These are phyloP conservation scores for Halcyon badia DNA, from an alignment of 2,797 vertebrate genomes.

Conservation along the genomic window DNA sequence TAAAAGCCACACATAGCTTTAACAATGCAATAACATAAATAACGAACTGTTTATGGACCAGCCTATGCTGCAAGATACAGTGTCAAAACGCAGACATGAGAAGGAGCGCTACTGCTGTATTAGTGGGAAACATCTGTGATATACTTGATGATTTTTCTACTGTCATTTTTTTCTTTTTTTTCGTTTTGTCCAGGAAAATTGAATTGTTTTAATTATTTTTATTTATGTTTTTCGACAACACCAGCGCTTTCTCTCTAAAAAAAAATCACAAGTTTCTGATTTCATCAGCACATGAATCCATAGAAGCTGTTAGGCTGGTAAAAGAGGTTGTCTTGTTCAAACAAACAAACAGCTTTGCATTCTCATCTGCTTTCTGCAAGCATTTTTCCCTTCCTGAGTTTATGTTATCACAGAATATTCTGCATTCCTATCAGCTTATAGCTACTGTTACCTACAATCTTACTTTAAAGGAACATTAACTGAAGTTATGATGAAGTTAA, in stretches of 20 bases:
- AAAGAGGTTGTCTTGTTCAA: neutral
- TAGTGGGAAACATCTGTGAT: neutral
- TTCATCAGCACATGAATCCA: neutral
- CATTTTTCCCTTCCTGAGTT: neutral
- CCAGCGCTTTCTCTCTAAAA: neutral
- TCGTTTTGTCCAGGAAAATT: neutral
- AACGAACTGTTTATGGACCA: neutral
- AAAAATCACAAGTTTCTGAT: neutral
- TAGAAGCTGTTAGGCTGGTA: neutral
- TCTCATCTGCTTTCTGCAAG: neutral
- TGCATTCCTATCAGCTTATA: neutral
- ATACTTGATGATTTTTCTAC: fast-evolving
- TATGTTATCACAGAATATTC: neutral
- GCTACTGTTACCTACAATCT: neutral
- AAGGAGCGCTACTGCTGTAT: neutral
- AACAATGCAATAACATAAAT: neutral
- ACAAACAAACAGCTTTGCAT: neutral
- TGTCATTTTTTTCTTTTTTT: neutral
- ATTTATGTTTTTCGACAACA: neutral
- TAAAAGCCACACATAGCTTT: neutral
- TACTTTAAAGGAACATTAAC: neutral
- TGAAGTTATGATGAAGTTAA: neutral
- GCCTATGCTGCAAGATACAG: neutral
- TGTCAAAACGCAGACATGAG: neutral
- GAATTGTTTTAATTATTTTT: neutral